A percentile compares a stretch with the other conserved stretches of the same genome.
These are phyloP conservation scores for Embidobia sp. DNA, from an alignment of 2,888 invertebrate species.

Conservation along the genomic window DNA sequence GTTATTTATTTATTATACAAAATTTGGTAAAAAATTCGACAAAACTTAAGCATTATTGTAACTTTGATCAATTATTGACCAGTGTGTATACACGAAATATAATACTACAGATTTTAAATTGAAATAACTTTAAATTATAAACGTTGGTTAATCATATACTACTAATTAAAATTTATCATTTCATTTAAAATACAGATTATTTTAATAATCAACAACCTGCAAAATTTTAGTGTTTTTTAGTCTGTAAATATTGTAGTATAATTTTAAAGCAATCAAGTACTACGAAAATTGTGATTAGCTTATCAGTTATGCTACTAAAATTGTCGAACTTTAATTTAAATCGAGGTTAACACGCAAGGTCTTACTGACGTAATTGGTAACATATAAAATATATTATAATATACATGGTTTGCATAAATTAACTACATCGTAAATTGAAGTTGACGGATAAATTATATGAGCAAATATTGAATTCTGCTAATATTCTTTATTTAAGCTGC, in stretches of 20 bases:
- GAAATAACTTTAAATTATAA: too few relatives aligned
- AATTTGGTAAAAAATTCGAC: too few relatives aligned
- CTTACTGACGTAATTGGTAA: slow-evolving; percentile 38
- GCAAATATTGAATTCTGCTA: slow-evolving; percentile 8
- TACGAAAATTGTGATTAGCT: slow-evolving; percentile 38
- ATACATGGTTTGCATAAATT: slow-evolving; percentile 24
- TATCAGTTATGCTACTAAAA: slow-evolving; percentile 38
- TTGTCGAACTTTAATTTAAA: slow-evolving; percentile 53
- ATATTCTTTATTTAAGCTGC: slow-evolving; percentile 1
- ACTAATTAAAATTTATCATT: slow-evolving; percentile 11
- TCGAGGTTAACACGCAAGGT: slow-evolving; percentile 41
- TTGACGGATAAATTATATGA: slow-evolving; percentile 13
- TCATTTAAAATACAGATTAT: slow-evolving; percentile 12
- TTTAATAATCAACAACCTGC: slow-evolving; percentile 69
- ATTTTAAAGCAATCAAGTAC: slow-evolving; percentile 29
- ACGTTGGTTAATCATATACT: too few relatives aligned
- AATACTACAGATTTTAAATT: too few relatives aligned
- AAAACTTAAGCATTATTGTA: too few relatives aligned
- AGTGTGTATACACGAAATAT: too few relatives aligned
- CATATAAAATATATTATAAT: slow-evolving; percentile 39
- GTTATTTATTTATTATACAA: too few relatives aligned
- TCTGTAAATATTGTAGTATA: slow-evolving; percentile 68
- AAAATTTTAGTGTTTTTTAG: slow-evolving; percentile 68
- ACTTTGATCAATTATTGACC: too few relatives aligned
- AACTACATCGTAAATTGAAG: slow-evolving; percentile 16